Evolutionary conservation across 1,140 invertebrate genomes (phyloP), one percentile per base, ranked within the genome.

Genomic region (Cotesia chilonis): DNA sequence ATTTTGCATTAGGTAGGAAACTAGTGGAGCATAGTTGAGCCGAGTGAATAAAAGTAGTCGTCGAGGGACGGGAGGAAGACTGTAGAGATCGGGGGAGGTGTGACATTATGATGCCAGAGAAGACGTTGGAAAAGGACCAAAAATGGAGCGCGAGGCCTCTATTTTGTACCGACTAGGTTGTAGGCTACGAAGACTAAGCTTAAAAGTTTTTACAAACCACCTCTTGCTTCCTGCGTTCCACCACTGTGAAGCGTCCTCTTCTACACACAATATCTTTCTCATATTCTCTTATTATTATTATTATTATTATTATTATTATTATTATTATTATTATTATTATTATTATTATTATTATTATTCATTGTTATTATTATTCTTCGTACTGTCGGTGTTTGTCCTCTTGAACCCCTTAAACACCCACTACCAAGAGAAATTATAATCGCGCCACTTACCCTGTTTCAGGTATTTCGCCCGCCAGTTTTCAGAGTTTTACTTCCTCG

Each of bases 401-500:
- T 47, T 47, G 41, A 47, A 63, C 69, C 73, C 70, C 75, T 76
- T 68, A 66, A 36, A 14, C 64, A 51, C 41, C 77, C 77, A 37
- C 76, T 78, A 74, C 64, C 14, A 38, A 60, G 70, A 60, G 72
- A 79, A 80, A 80, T 80, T 80, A 80, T 80, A 80, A 80, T 80
- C 79, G 78, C 71, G 71, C 77, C 79, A 80, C 79, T 80, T 80
- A 80, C 76, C 63, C 70, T 68, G 74, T 57, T 71, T 68, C 72
- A 69, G 70, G 73, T 66, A 74, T 78, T 77, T 72, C 70, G 61
- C 67, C 37, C 47, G 52, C 14, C 54, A 35, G 57, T 59, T 59
- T 65, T 47, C 55, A 36, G 51, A 47, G 35, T 61, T 64, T 41
- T 68, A 47, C n/a, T 66, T 52, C 59, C 65, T 72, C 54, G 70